These are phyloP conservation scores for Anoplius nigerrimus DNA, from an alignment of 2,888 invertebrate species.

Conservation along the genomic window DNA sequence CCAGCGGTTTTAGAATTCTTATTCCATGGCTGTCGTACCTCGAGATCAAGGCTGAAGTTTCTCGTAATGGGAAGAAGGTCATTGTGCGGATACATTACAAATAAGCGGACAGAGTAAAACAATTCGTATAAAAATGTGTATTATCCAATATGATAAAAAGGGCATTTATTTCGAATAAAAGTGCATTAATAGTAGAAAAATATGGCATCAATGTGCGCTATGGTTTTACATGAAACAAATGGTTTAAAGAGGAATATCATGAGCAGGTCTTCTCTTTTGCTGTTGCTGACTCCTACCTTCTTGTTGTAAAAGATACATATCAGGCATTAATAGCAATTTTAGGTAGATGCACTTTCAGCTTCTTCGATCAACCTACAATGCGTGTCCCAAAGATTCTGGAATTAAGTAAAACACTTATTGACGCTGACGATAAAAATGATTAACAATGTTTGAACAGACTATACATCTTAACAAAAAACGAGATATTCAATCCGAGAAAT, in stretches of 20 bases:
- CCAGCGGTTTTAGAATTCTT: no score
- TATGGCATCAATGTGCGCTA: conserved; percentile 38
- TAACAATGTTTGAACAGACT: no score
- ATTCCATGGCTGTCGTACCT: no score
- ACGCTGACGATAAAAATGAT: not conserved
- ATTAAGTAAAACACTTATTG: conserved; percentile 52
- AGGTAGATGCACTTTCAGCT: not conserved
- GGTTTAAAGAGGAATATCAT: conserved; percentile 21
- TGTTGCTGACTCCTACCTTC: no score
- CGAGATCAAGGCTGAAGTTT: no score
- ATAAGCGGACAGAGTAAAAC: no score
- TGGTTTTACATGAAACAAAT: conserved; percentile 30
- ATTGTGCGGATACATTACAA: no score
- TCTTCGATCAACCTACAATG: conserved; percentile 76
- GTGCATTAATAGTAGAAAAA: conserved; percentile 44
- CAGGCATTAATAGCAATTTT: not conserved
- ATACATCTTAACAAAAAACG: no score
- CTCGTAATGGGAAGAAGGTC: no score
- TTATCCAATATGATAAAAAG: conserved; percentile 32
- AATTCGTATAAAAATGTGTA: not conserved
- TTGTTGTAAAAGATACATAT: no score
- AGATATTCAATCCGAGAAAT: no score
- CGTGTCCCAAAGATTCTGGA: conserved; percentile 76
- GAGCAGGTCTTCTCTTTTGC: no score
- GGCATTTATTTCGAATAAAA: conserved; percentile 44